Base-by-base conservation (phyloP, 2,113 vertebrate genomes). In the Atrichornis clamosus region DNA sequence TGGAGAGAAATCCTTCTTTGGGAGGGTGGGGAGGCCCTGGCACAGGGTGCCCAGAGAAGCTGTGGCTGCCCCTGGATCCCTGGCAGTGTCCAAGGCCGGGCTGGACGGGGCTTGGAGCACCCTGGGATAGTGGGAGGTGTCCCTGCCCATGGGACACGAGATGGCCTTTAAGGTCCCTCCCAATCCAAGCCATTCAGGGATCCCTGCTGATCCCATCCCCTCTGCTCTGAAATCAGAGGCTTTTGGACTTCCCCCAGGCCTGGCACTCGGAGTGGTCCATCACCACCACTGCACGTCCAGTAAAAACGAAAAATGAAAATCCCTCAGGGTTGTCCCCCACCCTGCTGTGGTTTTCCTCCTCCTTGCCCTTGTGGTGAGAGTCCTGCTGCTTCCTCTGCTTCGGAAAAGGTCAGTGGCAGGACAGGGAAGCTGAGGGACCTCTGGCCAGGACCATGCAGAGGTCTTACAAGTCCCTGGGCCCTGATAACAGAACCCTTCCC, bases 401-500 rank as follows among this genome's bases (percentile, higher is more conserved):
- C 55, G 65, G 21, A 20, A 5, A 6, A 4, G 21, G 30, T 13
- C 1, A 1, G 13, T 28, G 70, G 26, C 47, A 30, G 82, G 11
- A 53, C 6, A 15, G 53, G 2, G 28, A 24, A 41, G 42, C 59
- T 15, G 19, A 30, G 46, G 32, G 41, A 37, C 2, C 0, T 27
- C 28, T 7, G 0, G 20, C 20, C 63, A 37, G 28, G 15, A 11
- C 32, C 6, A 0, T 1, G 41, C 46, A 41, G 46, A 15, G 47
- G 13, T 50, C 41, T 20, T 4, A 1, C 52, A 14, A 42, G 21
- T 13, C 7, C 11, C 70, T 24, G 15, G 13, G 4, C 19, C 32
- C 9, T 0, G 0, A 8, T 1, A 17, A 27, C 2, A 2, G 2
- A 3, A 11, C 47, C 3, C 47, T 24, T 46, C 67, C 28, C 30